Percentiles rank a stretch among this genome's conserved stretches.
These are phyloP conservation scores for Alexandromys oeconomus DNA, from an alignment of 2,797 vertebrate species.

Conservation along the genomic window DNA sequence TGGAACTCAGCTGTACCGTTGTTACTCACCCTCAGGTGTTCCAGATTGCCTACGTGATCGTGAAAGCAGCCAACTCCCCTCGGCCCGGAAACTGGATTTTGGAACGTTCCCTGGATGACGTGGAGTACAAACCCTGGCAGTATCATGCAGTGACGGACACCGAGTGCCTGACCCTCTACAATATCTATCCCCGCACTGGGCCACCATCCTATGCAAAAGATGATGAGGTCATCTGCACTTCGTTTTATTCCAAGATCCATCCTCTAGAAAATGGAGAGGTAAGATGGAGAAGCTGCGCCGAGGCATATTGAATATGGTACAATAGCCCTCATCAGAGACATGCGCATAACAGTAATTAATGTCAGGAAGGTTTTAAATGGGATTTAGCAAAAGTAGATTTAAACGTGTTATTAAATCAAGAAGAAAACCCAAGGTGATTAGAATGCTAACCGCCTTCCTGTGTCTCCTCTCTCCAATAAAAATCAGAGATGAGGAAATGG, in stretches of 20 bases:
- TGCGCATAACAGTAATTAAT: slow-evolving; percentile 65
- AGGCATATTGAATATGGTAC: background rate
- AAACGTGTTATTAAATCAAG: slow-evolving; percentile 77
- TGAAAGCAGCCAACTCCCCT: slow-evolving; percentile 98
- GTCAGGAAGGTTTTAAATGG: slow-evolving; percentile 66
- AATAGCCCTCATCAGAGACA: slow-evolving; percentile 49
- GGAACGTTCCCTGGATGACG: slow-evolving; percentile 94
- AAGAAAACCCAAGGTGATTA: slow-evolving; percentile 65
- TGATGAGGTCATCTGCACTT: slow-evolving; percentile 98
- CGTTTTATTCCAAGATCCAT: slow-evolving; percentile 97
- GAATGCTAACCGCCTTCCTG: slow-evolving; percentile 74
- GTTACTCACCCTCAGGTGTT: slow-evolving; percentile 90
- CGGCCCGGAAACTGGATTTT: slow-evolving; percentile 97
- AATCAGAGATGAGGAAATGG: slow-evolving; percentile 66
- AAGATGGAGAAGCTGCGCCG: slow-evolving; percentile 79
- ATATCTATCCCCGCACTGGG: slow-evolving; percentile 92
- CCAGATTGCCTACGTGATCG: slow-evolving; percentile 96
- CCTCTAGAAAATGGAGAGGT: slow-evolving; percentile 99
- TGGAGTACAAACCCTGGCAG: slow-evolving; percentile 95
- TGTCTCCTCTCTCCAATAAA: slow-evolving; percentile 43
- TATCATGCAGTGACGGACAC: slow-evolving; percentile 97
- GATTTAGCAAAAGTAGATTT: slow-evolving; percentile 74
- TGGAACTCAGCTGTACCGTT: background rate
- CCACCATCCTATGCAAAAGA: slow-evolving; percentile 94
- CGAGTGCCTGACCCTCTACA: slow-evolving; percentile 96